Percentiles rank a stretch among this genome's conserved stretches.
These are phyloP conservation scores for Istiophorus platypterus DNA, from an alignment of 2,113 vertebrate genomes.

Conservation along the genomic window DNA sequence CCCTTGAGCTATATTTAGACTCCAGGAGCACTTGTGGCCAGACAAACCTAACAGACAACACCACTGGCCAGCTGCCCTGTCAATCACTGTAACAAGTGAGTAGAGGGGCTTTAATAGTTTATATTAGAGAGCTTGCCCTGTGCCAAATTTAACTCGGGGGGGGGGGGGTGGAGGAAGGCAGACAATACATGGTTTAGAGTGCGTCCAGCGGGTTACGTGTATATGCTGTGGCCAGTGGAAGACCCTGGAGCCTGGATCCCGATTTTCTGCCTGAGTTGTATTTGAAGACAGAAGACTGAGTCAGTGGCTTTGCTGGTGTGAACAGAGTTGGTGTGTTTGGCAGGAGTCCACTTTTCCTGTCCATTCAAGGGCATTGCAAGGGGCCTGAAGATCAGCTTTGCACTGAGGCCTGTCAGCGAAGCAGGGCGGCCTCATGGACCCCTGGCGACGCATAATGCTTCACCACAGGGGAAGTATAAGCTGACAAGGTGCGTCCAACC, in stretches of 20 bases:
- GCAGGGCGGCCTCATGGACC: constrained; percentile 68
- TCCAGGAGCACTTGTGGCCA: constrained; percentile 65
- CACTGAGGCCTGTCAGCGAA: constrained; percentile 53
- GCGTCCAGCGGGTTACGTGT: constrained; percentile 50
- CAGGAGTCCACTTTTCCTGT: constrained; percentile 65
- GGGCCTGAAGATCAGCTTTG: constrained; percentile 44
- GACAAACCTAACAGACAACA: constrained; percentile 55
- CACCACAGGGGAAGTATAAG: constrained; percentile 67
- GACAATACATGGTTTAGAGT: constrained; percentile 63
- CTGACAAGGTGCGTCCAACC: constrained; percentile 73
- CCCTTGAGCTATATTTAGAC: constrained; percentile 79
- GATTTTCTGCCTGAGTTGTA: constrained; percentile 37
- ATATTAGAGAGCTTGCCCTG: constrained; percentile 72
- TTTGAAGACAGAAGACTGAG: constrained; percentile 40
- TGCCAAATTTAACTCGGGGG: constrained; percentile 79
- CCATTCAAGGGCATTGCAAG: constrained; percentile 81
- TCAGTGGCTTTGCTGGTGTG: constrained; percentile 27
- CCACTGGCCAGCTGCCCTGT: constrained; percentile 76
- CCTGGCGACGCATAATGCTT: constrained; percentile 28
- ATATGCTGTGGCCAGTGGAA: constrained; percentile 59
- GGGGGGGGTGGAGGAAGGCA: constrained; percentile 23
- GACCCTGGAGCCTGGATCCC: constrained; percentile 58
- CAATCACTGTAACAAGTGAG: constrained; percentile 69
- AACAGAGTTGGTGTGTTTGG: constrained; percentile 47
- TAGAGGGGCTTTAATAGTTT: constrained; percentile 71